phyloP scores from a whole-genome alignment of 2,888 invertebrate species.

The Aethes cnicana region DNA sequence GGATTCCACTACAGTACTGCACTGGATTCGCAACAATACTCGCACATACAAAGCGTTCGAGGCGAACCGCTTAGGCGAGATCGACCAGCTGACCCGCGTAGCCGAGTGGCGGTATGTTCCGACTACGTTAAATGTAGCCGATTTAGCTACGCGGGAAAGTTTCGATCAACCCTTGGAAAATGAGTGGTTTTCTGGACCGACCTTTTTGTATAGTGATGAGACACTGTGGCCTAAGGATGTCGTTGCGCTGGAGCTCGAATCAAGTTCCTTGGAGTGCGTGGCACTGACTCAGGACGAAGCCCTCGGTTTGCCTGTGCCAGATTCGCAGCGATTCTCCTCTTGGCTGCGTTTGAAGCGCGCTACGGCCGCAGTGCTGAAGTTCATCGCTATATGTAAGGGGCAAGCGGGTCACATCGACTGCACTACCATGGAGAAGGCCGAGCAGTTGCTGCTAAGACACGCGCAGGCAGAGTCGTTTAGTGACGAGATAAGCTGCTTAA shows the following conservation, averaged over 20 bases:
- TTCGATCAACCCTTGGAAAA: background rate
- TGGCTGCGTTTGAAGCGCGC: background rate
- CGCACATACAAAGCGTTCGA: background rate
- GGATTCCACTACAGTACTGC: background rate
- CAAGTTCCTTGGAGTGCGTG: background rate
- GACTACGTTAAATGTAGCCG: background rate
- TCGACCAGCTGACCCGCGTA: background rate
- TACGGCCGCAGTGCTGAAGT: background rate
- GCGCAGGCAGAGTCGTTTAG: background rate
- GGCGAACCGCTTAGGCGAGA: background rate
- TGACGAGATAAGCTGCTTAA: background rate
- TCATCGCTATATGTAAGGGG: background rate
- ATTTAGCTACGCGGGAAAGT: background rate
- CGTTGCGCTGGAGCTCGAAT: background rate
- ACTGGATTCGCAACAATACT: background rate
- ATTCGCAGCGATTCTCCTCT: background rate
- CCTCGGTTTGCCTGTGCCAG: background rate
- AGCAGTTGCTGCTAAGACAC: background rate
- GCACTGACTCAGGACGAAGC: background rate
- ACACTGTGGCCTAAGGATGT: background rate
- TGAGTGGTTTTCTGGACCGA: background rate
- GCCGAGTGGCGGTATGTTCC: conserved; percentile 1
- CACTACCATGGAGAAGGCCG: background rate
- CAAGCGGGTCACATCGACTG: background rate
- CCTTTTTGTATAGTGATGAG: background rate